Conservation (phyloP, 2,113 vertebrate genomes). For the Serinus canaria region DNA sequence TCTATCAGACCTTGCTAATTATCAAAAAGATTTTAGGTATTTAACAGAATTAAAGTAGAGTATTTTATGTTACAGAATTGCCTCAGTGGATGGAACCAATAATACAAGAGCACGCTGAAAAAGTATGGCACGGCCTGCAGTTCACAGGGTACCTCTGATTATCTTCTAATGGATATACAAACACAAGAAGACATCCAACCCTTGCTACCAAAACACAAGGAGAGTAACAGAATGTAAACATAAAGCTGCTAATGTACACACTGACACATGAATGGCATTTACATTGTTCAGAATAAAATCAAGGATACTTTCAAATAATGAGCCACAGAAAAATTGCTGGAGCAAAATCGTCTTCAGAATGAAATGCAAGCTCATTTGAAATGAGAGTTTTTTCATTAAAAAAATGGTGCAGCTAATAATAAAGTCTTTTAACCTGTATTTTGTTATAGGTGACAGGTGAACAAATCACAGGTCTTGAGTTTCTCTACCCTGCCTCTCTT, state of each 20-base stretch:
- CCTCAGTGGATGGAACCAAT: background rate
- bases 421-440: constrained; percentile 71
- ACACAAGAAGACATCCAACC: constrained; percentile 51
- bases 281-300: constrained; percentile 67
- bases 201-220: constrained; percentile 68
- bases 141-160: constrained; percentile 64
- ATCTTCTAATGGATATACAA: constrained; percentile 59
- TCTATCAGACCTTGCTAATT: background rate
- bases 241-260: constrained; percentile 66
- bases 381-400: constrained; percentile 6
- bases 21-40: background rate
- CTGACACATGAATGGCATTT: constrained; percentile 77
- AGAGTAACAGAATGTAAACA: constrained; percentile 74
- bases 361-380: background rate
- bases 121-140: background rate
- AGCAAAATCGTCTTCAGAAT: background rate
- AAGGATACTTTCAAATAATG: constrained; percentile 52
- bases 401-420: constrained; percentile 56
- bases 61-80: background rate
- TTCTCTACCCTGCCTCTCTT: constrained; percentile 73
- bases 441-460: constrained; percentile 83
- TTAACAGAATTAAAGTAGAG: background rate
- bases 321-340: constrained; percentile 28
- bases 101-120: background rate
- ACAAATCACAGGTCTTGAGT: constrained; percentile 77